These are phyloP conservation scores for Lagopus muta DNA, from an alignment of 2,113 vertebrate genomes.

Conservation along the genomic window DNA sequence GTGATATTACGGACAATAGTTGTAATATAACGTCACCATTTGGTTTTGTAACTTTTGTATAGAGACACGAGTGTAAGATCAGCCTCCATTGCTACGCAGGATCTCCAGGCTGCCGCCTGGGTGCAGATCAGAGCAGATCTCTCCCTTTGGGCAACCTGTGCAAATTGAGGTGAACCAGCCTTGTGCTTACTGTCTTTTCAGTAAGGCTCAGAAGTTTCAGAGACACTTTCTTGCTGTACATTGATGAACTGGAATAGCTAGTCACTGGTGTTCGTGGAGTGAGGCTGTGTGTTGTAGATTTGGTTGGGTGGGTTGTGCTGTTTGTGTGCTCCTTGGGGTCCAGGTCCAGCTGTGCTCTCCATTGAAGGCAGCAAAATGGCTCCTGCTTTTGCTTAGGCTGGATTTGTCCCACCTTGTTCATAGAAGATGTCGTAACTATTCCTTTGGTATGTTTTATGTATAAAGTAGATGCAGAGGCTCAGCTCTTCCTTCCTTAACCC, in stretches of 20 bases:
- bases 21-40: slow-evolving; percentile 76
- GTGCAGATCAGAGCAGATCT: slow-evolving; percentile 28
- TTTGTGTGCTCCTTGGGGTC: background rate
- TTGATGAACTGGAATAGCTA: background rate
- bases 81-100: background rate
- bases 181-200: slow-evolving; percentile 42
- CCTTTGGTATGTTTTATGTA: slow-evolving; percentile 34
- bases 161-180: slow-evolving; percentile 50
- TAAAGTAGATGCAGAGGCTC: background rate
- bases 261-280: slow-evolving; percentile 11
- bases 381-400: background rate
- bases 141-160: slow-evolving; percentile 49
- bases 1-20: slow-evolving; percentile 76
- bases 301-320: slow-evolving; percentile 6
- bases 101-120: background rate
- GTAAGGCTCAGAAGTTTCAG: background rate
- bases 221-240: slow-evolving; percentile 17
- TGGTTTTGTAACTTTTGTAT: slow-evolving; percentile 77
- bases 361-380: background rate
- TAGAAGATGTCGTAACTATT: slow-evolving; percentile 18
- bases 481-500: background rate
- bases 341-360: background rate
- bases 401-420: slow-evolving; percentile 19
- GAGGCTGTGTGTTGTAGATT: background rate
- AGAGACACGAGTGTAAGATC: slow-evolving; percentile 53